Base-by-base conservation (phyloP, 2,797 vertebrate genomes). In the Pipistrellus pipistrellus region DNA sequence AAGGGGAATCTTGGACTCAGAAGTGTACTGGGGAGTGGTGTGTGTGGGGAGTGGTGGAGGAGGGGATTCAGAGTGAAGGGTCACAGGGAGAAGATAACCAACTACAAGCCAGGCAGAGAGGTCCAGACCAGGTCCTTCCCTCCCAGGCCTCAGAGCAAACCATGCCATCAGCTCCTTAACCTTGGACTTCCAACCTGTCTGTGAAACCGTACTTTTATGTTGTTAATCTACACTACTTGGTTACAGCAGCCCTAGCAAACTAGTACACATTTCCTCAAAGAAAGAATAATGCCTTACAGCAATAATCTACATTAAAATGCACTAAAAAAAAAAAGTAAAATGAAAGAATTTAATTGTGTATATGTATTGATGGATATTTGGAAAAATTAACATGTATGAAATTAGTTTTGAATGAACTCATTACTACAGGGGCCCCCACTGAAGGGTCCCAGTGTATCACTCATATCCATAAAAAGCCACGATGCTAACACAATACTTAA, bases 391-490 rank as follows among this genome's bases (percentile, higher is more conserved):
- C 83, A 72, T 21, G 0, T 0, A 0, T 93, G 64, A 76, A 25
- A 10, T 84, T 46, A 41, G 18, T 57, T 83, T 92, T 84, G 9
- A 92, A 87, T 90, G 64, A 85, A n/a, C 51, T 85, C 25, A 68
- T 46, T 57, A 85, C 59, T n/a, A 73, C 46, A 38, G 73, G 53
- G 57, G 57, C 9, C 13, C 86, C 38, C 64, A 27, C 30, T 94
- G 18, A 25, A 23, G 66, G 64, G 35, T 30, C 14, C 6, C 59
- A 55, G 35, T 44, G 14, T 23, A 2, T 32, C 71, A 48, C n/a
- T 75, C 2, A 35, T 51, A n/a, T 75, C 83, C 48, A 23, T 76
- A 32, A 32, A 32, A 66, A 32, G 15, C 48, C 32, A 23, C n/a
- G 14, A 17, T 35, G 9, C 21, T 86, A 8, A 1, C 53, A 62